A percentile compares a stretch with the other conserved stretches of the same genome.
These are phyloP conservation scores for Volucella inflata DNA, from an alignment of 2,888 invertebrate genomes.

Conservation along the genomic window DNA sequence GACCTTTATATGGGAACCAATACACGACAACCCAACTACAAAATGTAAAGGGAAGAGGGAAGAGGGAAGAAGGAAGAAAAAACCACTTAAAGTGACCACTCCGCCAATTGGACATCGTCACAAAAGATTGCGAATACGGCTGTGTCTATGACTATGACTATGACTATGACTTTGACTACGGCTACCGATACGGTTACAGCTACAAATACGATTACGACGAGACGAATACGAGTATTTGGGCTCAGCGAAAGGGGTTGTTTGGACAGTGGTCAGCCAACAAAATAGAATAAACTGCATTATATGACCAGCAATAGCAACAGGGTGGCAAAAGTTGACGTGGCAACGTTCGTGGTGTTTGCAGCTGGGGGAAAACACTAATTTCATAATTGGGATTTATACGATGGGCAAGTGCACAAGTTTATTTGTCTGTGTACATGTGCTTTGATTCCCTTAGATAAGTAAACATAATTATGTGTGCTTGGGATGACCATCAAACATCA, in stretches of 20 bases:
- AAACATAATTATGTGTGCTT: conserved; percentile 49
- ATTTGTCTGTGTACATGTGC: background rate
- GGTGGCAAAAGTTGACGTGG: background rate
- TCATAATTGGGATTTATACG: conserved; percentile 68
- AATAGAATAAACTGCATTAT: conserved; percentile 60
- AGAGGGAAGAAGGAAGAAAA: conserved; percentile 7
- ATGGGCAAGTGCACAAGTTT: no score
- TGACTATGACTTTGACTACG: background rate
- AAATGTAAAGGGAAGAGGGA: no score
- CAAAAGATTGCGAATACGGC: background rate
- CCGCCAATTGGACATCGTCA: background rate
- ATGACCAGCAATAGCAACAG: conserved; percentile 45
- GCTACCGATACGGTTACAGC: background rate
- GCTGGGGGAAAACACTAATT: conserved; percentile 43
- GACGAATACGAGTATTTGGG: conserved; percentile 7
- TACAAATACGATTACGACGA: conserved; percentile 4
- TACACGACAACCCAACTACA: background rate
- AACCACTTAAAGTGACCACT: conserved; percentile 22
- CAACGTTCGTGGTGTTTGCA: background rate
- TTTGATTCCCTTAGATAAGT: conserved; percentile 49
- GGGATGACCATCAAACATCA: conserved; percentile 54
- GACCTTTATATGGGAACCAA: conserved; percentile 8
- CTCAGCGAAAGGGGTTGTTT: conserved; percentile 39
- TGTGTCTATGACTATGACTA: no score
- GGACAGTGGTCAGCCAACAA: conserved; percentile 40